Conservation (phyloP, 2,888 invertebrate species). For the Hypena proboscidalis region DNA sequence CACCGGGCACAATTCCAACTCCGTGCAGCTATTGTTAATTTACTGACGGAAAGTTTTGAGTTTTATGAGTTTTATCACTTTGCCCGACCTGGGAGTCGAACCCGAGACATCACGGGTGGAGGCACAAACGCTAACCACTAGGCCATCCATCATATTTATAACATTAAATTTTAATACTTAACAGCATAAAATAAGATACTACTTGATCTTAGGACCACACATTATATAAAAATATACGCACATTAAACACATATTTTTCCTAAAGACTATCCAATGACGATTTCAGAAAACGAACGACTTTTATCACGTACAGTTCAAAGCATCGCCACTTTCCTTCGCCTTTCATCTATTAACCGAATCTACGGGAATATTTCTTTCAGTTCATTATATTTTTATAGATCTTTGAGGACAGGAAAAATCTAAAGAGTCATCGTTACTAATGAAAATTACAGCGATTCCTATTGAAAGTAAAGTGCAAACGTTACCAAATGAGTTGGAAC, state of each 20-base stretch:
- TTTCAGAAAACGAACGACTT: constrained; percentile 22
- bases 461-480: constrained; percentile 66
- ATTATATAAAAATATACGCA: no score
- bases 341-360: constrained; percentile 37
- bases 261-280: constrained; percentile 1
- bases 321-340: constrained; percentile 16
- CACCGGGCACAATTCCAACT: no score
- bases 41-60: no score
- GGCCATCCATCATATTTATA: no score
- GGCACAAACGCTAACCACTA: no score
- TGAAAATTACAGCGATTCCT: constrained; percentile 61
- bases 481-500: constrained; percentile 69
- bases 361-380: constrained; percentile 34
- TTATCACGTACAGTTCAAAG: constrained; percentile 33
- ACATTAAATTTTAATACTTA: no score
- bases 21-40: no score
- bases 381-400: constrained; percentile 40
- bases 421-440: constrained; percentile 51
- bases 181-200: no score
- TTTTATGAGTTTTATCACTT: no score
- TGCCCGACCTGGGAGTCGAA: no score
- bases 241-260: constrained; percentile 13
- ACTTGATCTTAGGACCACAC: no score
- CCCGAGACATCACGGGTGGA: no score
- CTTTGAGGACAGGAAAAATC: constrained; percentile 37